These are phyloP conservation scores for Tachysurus vachellii DNA, from an alignment of 2,113 vertebrate genomes.

Conservation along the genomic window DNA sequence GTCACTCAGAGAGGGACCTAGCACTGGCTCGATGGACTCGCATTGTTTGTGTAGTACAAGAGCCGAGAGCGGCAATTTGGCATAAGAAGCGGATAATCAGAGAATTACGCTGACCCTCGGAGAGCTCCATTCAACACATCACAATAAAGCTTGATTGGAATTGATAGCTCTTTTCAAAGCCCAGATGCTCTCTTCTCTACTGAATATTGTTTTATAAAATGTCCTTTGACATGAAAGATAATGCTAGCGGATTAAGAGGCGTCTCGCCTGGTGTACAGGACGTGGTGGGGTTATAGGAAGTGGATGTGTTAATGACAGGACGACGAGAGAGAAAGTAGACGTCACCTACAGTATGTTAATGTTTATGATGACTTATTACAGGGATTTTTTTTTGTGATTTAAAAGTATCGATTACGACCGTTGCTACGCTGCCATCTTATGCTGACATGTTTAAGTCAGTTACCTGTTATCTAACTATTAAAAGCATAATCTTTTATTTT, in stretches of 20 bases:
- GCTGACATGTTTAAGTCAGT: not conserved
- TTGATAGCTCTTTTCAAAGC: constrained; percentile 69
- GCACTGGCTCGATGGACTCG: constrained; percentile 46
- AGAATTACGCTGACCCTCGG: constrained; percentile 63
- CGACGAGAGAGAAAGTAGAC: not conserved
- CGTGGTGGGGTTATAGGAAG: not conserved
- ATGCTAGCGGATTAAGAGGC: constrained; percentile 61
- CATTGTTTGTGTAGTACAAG: constrained; percentile 61
- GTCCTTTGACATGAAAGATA: constrained; percentile 64
- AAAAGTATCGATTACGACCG: not conserved
- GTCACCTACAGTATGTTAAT: not conserved
- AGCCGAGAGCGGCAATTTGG: constrained; percentile 65
- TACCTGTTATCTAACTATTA: not conserved
- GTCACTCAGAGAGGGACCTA: not conserved
- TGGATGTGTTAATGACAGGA: not conserved
- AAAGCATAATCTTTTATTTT: not conserved
- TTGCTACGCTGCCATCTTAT: not conserved
- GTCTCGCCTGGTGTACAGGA: constrained; percentile 59
- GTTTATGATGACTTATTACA: not conserved
- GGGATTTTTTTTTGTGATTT: not conserved
- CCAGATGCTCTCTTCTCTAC: constrained; percentile 56
- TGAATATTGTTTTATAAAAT: constrained; percentile 70
- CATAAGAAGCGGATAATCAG: constrained; percentile 68
- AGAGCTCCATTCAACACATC: constrained; percentile 72
- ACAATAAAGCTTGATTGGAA: constrained; percentile 76